phyloP scores from a whole-genome alignment of 2,797 vertebrate genomes.

The Leucoraja ocellata region DNA sequence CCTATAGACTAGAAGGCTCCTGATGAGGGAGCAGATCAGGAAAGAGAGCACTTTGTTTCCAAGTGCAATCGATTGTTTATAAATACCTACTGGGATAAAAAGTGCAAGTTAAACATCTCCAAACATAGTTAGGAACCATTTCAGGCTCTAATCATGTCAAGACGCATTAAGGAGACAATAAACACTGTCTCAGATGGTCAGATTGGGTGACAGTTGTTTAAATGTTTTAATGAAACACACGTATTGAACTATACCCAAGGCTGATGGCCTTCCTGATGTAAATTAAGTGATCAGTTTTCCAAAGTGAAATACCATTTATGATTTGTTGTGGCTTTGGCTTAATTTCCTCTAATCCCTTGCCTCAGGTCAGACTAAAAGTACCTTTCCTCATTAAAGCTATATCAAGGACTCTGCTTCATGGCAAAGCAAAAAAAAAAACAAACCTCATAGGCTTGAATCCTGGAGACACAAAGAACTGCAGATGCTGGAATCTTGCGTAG shows the following conservation, averaged over 20 bases:
- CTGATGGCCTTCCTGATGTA: not conserved
- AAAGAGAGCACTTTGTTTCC: conserved; percentile 2
- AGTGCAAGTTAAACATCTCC: conserved; percentile 13
- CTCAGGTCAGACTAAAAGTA: not conserved
- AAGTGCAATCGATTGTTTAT: conserved; percentile 2
- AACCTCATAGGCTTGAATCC: not conserved
- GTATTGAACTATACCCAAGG: not conserved
- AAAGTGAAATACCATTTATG: not conserved
- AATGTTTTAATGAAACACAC: not conserved
- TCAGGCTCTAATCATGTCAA: conserved; percentile 25
- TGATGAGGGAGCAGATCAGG: not conserved
- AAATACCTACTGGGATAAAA: conserved; percentile 1
- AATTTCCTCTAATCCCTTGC: not conserved
- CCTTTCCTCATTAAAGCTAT: not conserved
- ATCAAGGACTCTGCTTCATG: not conserved
- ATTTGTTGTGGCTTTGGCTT: not conserved
- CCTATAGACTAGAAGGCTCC: not conserved
- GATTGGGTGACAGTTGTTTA: conserved; percentile 20
- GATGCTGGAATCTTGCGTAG: no score
- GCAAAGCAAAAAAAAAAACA: not conserved
- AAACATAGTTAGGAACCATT: not conserved
- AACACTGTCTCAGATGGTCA: not conserved
- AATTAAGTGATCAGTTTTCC: not conserved
- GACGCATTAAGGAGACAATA: conserved; percentile 7
- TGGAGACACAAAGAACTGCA: no score